These are phyloP conservation scores for Metaphire vulgaris DNA, from an alignment of 1,140 invertebrate species.

Conservation along the genomic window DNA sequence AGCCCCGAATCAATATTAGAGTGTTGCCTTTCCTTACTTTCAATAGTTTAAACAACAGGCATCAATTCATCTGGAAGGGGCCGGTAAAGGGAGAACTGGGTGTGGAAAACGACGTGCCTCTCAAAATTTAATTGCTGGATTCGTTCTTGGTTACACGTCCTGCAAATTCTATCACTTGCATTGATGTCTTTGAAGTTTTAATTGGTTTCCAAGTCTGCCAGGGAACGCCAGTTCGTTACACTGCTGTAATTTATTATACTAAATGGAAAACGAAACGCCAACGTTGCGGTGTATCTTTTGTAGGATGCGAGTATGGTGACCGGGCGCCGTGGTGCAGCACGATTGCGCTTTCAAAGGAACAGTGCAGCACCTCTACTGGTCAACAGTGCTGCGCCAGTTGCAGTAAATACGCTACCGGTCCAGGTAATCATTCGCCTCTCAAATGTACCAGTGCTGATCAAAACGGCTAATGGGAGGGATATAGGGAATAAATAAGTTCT, in stretches of 20 bases:
- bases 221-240: too few relatives aligned
- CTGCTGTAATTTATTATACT: too few relatives aligned
- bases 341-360: neutral
- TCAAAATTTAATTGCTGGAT: too few relatives aligned
- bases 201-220: neutral
- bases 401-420: neutral
- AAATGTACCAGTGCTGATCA: neutral
- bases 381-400: neutral
- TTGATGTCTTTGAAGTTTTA: neutral
- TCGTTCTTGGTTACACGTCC: too few relatives aligned
- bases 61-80: too few relatives aligned
- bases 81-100: too few relatives aligned
- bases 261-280: neutral
- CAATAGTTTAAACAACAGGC: too few relatives aligned
- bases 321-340: neutral
- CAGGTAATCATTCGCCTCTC: neutral
- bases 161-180: too few relatives aligned
- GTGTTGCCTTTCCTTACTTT: too few relatives aligned
- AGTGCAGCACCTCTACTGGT: neutral
- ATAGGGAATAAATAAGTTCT: too few relatives aligned
- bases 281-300: neutral
- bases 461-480: too few relatives aligned
- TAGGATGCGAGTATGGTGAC: conserved; percentile 8
- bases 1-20: neutral
- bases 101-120: too few relatives aligned